Base-by-base conservation (phyloP, 2,113 vertebrate genomes). In the Thomomys bottae region DNA sequence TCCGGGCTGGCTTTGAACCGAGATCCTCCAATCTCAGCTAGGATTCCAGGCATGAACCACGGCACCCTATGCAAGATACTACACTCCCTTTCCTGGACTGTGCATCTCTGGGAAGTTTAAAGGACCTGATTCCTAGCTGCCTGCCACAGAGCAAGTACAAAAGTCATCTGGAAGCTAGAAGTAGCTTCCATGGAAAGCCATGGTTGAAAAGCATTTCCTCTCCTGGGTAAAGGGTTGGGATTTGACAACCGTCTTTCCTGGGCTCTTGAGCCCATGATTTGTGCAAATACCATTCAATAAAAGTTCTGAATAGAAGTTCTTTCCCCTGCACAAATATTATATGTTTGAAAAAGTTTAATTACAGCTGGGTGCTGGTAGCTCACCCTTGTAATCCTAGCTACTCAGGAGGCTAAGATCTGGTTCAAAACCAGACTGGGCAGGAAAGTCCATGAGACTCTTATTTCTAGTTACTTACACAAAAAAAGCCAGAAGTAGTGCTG, bases 321-420 rank as follows among this genome's bases (percentile, higher is more conserved):
- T 54, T 36, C 32, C 6, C 79, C 26, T 71, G 14, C 61, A 10
- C 66, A 73, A 87, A n/a, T 73, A 70, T 84, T 77, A 59, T 17
- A 86, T 81, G 82, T 40, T 68, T 89, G 49, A 70, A 91, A 91
- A 92, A 45, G 3, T 36, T 63, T 67, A 26, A 32, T 10, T 49
- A 84, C 45, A 78, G 49, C 15, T 15, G 14, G 49, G 49, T 15
- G 18, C 49, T 15, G 14, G 49, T 54, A 17, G 11, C 49, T 54
- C 14, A 54, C 18, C 14, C 49, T 4, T 54, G 49, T 54, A 54
- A 54, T 54, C 49, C 14, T 54, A 54, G 49, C 49, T 54, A 17
- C 49, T 54, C 15, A 54, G 49, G 49, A 54, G 49, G 49, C 49
- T 18, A 15, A 54, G 49, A 54, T 54, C 49, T 54, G 49, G 49